Evolutionary conservation across 2,797 vertebrate genomes (phyloP), one percentile per base, ranked within the genome.

Genomic region (Natrix natrix): DNA sequence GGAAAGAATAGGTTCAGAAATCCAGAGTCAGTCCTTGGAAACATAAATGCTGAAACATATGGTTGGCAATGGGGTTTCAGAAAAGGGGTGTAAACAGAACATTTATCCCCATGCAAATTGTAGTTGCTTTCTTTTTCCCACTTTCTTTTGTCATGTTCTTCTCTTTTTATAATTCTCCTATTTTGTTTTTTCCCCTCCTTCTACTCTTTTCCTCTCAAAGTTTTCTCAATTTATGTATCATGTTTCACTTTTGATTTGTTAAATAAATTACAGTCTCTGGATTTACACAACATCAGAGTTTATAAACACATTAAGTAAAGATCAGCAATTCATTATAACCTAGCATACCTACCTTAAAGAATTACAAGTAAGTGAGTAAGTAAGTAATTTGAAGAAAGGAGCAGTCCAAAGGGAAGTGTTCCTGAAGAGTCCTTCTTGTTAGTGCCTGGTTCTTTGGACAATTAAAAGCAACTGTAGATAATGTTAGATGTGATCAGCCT

Each of bases 1-100:
- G 56, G 78, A 54, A 89, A 78, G 24, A 69, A 56, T 37, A 59
- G 48, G 26, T 28, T 48, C 32, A 89, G 66, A 89, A 60, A 89
- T 20, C 55, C 43, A 60, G 37, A 32, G 57, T 43, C 87, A 13
- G 55, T 89, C 56, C 37, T 16, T 89, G 91, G 87, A 63, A 83
- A 89, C 87, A 60, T 32, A 92, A 88, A 92, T 74, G 83, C n/a
- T 78, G 55, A 56, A 28, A 26, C 66, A 92, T 59, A 74, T 59
- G 63, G 78, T 13, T 59, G 91, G 16, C 55, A 89, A 37, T 69
- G 74, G 17, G 56, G 55, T 54, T 60, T 60, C 56, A 78, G 37
- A 83, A 78, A 8, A 78, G 91, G 63, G 13, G 22, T 54, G 66
- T 55, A 88, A 74, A 57, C 63, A 48, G 37, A 43, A 32, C 37